Evolutionary conservation across 2,888 invertebrate species (phyloP).

Genomic region (Dimorphilus gyrociliatus): DNA sequence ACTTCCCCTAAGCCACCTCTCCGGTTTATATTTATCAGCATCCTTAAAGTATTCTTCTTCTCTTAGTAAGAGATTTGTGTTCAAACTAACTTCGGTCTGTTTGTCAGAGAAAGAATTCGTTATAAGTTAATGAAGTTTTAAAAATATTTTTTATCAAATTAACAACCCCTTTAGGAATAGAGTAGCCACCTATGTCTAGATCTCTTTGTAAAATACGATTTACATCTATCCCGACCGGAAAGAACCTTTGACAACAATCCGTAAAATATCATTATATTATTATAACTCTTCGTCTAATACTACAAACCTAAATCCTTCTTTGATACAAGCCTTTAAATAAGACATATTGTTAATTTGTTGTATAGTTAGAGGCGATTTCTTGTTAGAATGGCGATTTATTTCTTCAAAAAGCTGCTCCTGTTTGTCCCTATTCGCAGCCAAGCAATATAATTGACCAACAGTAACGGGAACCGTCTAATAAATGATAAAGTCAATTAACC

Average conservation of each 20-base stretch:
- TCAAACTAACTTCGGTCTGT: slow-evolving; percentile 38
- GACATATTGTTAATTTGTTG: slow-evolving; percentile 48
- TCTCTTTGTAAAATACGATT: slow-evolving; percentile 54
- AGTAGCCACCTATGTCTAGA: slow-evolving; percentile 53
- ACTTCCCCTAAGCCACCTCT: slow-evolving; percentile 53
- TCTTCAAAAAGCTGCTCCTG: slow-evolving; percentile 56
- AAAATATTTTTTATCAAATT: slow-evolving; percentile 3
- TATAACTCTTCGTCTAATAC: not conserved
- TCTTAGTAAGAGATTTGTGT: slow-evolving; percentile 32
- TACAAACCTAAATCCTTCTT: slow-evolving; percentile 49
- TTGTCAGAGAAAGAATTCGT: no score
- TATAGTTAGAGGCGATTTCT: slow-evolving; percentile 34
- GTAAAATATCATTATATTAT: not conserved
- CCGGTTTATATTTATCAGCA: slow-evolving; percentile 52
- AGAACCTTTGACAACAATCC: slow-evolving; percentile 45
- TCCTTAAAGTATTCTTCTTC: slow-evolving; percentile 45
- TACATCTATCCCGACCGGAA: slow-evolving; percentile 59
- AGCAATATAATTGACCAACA: slow-evolving; percentile 48
- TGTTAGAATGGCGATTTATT: slow-evolving; percentile 27
- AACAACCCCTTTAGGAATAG: slow-evolving; percentile 57
- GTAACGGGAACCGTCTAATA: slow-evolving; percentile 23
- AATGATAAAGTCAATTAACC: not conserved
- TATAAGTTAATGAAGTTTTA: no score
- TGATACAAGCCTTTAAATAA: slow-evolving; percentile 60
- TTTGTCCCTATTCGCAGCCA: slow-evolving; percentile 50